phyloP scores from a whole-genome alignment of 53 echinoderm and acorn worm species.

The Pentamera pediparva region DNA sequence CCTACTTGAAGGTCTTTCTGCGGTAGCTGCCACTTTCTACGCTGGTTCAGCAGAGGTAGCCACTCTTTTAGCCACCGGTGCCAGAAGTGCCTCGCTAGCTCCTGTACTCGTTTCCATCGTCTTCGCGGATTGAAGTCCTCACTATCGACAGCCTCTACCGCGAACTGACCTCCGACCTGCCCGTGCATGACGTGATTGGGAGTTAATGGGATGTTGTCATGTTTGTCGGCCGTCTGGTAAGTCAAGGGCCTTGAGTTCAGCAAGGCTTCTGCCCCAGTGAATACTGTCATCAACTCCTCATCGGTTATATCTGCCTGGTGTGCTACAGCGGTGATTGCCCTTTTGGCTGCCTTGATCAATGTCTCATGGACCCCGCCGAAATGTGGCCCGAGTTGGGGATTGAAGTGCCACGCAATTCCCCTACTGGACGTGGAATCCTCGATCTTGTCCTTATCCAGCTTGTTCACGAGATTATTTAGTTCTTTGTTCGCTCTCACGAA shows the following conservation, averaged over 20 bases:
- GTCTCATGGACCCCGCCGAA: slow-evolving; percentile 10
- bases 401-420: slow-evolving; percentile 16
- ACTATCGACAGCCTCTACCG: background rate
- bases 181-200: slow-evolving; percentile 4
- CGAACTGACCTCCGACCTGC: background rate
- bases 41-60: background rate
- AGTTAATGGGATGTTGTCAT: background rate
- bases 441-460: background rate
- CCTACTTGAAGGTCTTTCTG: too few species aligned
- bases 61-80: too few species aligned
- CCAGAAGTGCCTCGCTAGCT: slow-evolving; percentile 5
- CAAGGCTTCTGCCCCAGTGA: slow-evolving; percentile 5
- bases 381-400: slow-evolving; percentile 9
- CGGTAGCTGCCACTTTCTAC: too few species aligned
- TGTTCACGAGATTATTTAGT: background rate
- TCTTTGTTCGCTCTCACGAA: background rate
- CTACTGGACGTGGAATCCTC: background rate
- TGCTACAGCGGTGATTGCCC: background rate
- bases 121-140: background rate
- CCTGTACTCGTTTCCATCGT: background rate
- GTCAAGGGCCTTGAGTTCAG: slow-evolving; percentile 9
- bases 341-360: slow-evolving; percentile 11
- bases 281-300: slow-evolving; percentile 8
- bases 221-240: background rate
- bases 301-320: background rate